These are phyloP conservation scores for Pollenia amentaria DNA, from an alignment of 2,888 invertebrate species.

Conservation along the genomic window DNA sequence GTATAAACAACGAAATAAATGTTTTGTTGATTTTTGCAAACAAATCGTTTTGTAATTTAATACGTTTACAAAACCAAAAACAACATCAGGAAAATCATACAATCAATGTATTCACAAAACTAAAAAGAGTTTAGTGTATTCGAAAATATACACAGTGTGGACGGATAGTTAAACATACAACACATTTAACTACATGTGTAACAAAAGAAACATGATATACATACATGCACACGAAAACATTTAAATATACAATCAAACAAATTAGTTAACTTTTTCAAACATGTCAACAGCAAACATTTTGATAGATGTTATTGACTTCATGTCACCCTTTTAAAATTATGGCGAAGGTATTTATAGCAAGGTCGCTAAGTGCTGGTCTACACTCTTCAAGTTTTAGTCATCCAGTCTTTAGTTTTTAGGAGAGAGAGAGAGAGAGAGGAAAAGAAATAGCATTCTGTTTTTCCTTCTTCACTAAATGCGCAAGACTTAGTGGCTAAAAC, in stretches of 20 bases:
- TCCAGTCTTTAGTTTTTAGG: no score
- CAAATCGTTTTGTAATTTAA: slow-evolving; percentile 69
- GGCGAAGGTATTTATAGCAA: no score
- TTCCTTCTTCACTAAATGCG: no score
- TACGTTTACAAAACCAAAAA: slow-evolving; percentile 48
- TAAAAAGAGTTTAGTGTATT: slow-evolving; percentile 1
- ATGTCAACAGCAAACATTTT: not conserved
- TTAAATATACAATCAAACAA: slow-evolving; percentile 2
- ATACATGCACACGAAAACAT: not conserved
- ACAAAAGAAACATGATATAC: slow-evolving; percentile 53
- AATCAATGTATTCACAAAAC: slow-evolving; percentile 17
- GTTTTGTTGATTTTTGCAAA: slow-evolving; percentile 62
- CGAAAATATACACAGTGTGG: slow-evolving; percentile 2
- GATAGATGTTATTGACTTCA: not conserved
- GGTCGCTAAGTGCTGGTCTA: no score
- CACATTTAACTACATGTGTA: slow-evolving; percentile 33
- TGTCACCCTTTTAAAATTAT: not conserved
- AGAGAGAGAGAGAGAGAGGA: no score
- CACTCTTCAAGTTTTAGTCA: no score
- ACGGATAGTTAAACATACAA: slow-evolving; percentile 1
- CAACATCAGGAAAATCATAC: slow-evolving; percentile 34
- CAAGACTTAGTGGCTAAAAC: no score
- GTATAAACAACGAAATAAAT: slow-evolving; percentile 68
- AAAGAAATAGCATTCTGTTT: no score
- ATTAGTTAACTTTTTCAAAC: not conserved